These are phyloP conservation scores for Metaphire vulgaris DNA, from an alignment of 1,140 invertebrate species.

Conservation along the genomic window DNA sequence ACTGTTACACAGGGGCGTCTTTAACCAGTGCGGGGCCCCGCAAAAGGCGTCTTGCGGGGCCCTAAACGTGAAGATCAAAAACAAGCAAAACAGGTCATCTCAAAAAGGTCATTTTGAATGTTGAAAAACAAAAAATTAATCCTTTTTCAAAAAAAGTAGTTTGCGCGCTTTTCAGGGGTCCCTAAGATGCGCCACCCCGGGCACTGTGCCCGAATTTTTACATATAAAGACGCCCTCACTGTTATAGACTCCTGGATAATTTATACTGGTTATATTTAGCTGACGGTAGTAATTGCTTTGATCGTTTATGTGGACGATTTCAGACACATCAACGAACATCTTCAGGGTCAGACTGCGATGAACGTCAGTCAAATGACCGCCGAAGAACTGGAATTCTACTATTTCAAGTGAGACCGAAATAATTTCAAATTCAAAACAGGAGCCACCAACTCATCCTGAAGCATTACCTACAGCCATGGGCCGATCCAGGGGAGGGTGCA, in stretches of 20 bases:
- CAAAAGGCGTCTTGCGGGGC: too few species aligned
- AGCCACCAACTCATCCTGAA: too few species aligned
- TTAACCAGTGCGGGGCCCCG: too few species aligned
- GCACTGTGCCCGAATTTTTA: not conserved
- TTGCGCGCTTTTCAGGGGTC: not conserved
- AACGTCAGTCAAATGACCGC: slow-evolving; percentile 22
- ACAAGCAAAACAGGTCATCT: too few species aligned
- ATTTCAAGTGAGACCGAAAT: slow-evolving; percentile 30
- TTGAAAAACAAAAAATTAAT: too few species aligned
- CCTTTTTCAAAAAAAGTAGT: not conserved
- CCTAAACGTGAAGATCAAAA: too few species aligned
- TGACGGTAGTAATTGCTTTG: not conserved
- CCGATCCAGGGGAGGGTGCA: too few species aligned
- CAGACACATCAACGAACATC: slow-evolving; percentile 30
- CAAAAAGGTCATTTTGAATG: too few species aligned
- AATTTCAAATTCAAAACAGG: too few species aligned
- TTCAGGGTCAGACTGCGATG: slow-evolving; percentile 17
- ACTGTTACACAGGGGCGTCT: too few species aligned
- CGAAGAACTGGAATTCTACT: slow-evolving; percentile 29
- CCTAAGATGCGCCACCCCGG: not conserved
- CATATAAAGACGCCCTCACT: not conserved
- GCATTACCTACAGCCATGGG: too few species aligned
- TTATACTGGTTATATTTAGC: slow-evolving; percentile 1
- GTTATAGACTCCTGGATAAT: not conserved
- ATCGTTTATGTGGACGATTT: slow-evolving; percentile 6